Evolutionary conservation across 53 echinoderm and acorn worm genomes (phyloP).

Genomic region (Stichopus horrens): DNA sequence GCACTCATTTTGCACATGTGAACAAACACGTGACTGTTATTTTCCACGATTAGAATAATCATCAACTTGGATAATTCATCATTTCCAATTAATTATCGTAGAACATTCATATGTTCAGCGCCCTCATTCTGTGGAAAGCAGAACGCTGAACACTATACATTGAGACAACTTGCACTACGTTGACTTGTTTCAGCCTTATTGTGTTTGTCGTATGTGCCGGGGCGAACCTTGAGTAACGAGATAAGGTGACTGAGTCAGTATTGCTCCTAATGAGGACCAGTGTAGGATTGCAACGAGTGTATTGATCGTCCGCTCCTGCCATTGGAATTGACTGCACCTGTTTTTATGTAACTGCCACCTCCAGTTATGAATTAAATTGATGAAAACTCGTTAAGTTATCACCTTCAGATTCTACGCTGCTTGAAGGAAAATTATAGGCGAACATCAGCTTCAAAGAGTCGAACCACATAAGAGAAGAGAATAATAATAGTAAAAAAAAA

Average conservation of each 20-base stretch:
- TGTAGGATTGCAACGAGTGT: constrained; percentile 2
- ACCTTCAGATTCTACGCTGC: not conserved
- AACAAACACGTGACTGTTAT: no score
- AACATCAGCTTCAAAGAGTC: not conserved
- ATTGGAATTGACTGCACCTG: not conserved
- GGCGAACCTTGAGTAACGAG: not conserved
- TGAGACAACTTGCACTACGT: no score
- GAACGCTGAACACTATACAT: no score
- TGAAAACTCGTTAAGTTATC: constrained; percentile 10
- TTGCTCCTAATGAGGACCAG: constrained; percentile 9
- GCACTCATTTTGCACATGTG: no score
- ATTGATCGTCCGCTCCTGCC: not conserved
- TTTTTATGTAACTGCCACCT: constrained; percentile 12
- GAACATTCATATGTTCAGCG: no score
- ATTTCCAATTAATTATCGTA: no score
- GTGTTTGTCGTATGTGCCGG: no score
- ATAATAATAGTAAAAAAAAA: not conserved
- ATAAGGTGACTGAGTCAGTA: not conserved
- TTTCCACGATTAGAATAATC: no score
- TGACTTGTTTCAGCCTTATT: no score
- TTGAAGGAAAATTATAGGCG: not conserved
- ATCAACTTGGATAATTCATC: no score
- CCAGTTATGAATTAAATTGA: constrained; percentile 8
- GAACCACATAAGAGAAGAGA: no score
- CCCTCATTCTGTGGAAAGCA: no score